Evolutionary conservation across 2,888 invertebrate species (phyloP).

Genomic region (Linyphia triangularis): DNA sequence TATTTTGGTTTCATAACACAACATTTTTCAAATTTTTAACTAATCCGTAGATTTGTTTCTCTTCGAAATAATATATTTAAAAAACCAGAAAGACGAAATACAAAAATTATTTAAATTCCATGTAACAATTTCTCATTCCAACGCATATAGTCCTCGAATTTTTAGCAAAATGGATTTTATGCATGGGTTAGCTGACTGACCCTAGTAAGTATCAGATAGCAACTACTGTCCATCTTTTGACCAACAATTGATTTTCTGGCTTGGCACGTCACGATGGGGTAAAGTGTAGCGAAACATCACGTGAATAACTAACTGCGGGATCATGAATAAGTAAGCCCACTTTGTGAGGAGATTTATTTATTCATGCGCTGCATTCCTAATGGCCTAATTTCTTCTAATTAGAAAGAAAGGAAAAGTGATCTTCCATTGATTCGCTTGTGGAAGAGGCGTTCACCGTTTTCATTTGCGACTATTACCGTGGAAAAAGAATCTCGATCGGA

Average conservation of each 20-base stretch:
- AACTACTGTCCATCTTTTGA: background rate
- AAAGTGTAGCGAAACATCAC: conserved; percentile 28
- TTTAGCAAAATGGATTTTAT: background rate
- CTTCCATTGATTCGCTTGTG: conserved; percentile 44
- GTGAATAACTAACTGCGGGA: conserved; percentile 61
- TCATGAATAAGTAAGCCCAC: conserved; percentile 62
- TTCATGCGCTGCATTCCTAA: conserved; percentile 46
- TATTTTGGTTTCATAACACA: too few relatives aligned
- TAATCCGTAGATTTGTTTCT: too few relatives aligned
- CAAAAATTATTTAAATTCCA: background rate
- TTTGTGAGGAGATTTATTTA: conserved; percentile 54
- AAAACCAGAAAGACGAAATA: background rate
- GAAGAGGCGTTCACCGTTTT: conserved; percentile 31
- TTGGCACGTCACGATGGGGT: background rate
- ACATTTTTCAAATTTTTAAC: too few relatives aligned
- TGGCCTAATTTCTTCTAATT: conserved; percentile 67
- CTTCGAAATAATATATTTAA: too few relatives aligned
- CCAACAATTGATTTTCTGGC: conserved; percentile 21
- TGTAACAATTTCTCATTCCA: background rate
- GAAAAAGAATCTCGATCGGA: conserved; percentile 56
- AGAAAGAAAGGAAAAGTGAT: conserved; percentile 45
- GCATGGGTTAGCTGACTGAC: background rate
- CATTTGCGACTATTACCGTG: conserved; percentile 46
- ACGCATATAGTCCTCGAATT: background rate
- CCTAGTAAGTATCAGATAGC: background rate